Evolutionary conservation across 2,113 vertebrate genomes (phyloP).

Genomic region (Danionella cerebrum): DNA sequence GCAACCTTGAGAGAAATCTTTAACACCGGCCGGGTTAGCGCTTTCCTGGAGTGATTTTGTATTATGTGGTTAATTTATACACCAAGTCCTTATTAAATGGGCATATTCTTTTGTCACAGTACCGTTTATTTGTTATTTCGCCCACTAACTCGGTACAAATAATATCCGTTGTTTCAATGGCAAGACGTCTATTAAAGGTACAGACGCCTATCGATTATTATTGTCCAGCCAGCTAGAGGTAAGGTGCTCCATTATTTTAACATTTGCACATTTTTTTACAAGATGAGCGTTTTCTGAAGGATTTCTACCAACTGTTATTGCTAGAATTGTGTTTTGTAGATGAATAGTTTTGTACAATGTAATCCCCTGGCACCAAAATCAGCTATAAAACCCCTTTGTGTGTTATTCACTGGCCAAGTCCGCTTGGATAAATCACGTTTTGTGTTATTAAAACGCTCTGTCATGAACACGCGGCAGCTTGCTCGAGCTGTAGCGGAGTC

Average conservation of each 20-base stretch:
- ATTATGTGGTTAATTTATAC: not conserved
- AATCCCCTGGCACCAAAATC: not conserved
- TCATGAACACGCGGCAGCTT: not conserved
- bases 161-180: constrained; percentile 26
- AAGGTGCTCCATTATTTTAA: not conserved
- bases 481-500: not conserved
- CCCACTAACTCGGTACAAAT: constrained; percentile 1
- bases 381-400: not conserved
- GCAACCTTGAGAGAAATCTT: constrained; percentile 61
- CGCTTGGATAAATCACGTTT: too few species aligned
- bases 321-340: not conserved
- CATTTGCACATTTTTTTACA: not conserved
- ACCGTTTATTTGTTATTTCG: not conserved
- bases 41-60: constrained; percentile 7
- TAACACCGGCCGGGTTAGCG: constrained; percentile 51
- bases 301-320: too few species aligned
- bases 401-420: too few species aligned
- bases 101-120: not conserved
- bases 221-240: constrained; percentile 19
- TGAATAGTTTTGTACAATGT: not conserved
- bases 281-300: too few species aligned
- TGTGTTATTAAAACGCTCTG: not conserved
- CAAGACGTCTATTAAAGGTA: constrained; percentile 50
- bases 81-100: not conserved
- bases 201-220: constrained; percentile 43